These are phyloP conservation scores for Thalassophryne amazonica DNA, from an alignment of 2,797 vertebrate genomes.

Conservation along the genomic window DNA sequence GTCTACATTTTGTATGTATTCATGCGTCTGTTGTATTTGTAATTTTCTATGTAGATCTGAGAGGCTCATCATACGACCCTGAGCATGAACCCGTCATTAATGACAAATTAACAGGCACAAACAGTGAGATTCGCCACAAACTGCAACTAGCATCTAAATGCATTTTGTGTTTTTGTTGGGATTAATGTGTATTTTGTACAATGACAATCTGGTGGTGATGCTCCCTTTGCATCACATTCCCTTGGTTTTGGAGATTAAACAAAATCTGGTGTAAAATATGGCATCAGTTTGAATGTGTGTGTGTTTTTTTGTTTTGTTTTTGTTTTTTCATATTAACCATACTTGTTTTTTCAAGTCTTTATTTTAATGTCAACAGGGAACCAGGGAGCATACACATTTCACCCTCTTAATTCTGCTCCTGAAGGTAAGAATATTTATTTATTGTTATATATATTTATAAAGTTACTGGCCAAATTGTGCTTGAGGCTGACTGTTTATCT, in stretches of 20 bases:
- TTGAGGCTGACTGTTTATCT: too few species aligned
- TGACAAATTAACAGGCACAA: conserved; percentile 29
- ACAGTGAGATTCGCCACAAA: conserved; percentile 34
- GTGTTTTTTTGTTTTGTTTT: neutral
- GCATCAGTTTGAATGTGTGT: conserved; percentile 13
- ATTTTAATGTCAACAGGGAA: conserved; percentile 23
- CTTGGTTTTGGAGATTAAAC: conserved; percentile 26
- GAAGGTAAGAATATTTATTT: too few species aligned
- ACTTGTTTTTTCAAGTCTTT: neutral
- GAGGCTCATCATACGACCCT: too few species aligned
- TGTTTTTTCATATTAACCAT: neutral
- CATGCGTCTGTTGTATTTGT: too few species aligned
- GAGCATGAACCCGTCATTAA: too few species aligned
- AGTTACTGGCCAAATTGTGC: too few species aligned
- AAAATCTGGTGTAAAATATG: conserved; percentile 49
- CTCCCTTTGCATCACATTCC: conserved; percentile 32
- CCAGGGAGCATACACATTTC: conserved; percentile 35
- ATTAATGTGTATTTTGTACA: neutral
- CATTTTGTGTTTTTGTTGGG: neutral
- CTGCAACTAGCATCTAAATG: neutral
- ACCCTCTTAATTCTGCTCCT: conserved; percentile 46
- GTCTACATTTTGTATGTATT: too few species aligned
- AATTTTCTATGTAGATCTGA: too few species aligned
- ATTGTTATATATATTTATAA: too few species aligned
- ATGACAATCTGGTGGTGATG: conserved; percentile 31